phyloP scores from a whole-genome alignment of 2,113 vertebrate genomes.

The Neomonachus schauinslandi region DNA sequence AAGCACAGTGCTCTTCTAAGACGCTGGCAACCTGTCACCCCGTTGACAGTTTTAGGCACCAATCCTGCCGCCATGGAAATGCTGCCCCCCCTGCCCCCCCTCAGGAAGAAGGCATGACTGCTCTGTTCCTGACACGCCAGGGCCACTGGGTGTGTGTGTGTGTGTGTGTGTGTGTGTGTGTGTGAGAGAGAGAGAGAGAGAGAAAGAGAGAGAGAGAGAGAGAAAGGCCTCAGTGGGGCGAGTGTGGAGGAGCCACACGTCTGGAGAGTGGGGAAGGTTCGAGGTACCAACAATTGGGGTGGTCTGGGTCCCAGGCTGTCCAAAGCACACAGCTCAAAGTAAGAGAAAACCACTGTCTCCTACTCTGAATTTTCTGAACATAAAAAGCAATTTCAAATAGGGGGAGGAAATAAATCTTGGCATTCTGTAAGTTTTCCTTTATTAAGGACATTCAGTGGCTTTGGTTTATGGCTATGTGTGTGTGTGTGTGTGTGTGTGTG shows the following conservation, averaged over 20 bases:
- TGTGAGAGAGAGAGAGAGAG: too few species aligned
- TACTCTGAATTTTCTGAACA: conserved; percentile 21
- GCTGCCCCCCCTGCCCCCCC: too few species aligned
- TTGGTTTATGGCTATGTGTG: not conserved
- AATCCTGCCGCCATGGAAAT: not conserved
- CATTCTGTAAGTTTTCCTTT: not conserved
- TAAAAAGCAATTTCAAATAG: not conserved
- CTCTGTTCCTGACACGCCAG: not conserved
- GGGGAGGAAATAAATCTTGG: not conserved
- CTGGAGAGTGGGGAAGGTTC: fast-evolving
- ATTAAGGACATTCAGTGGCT: not conserved
- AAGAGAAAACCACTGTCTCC: not conserved
- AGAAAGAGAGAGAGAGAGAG: too few species aligned
- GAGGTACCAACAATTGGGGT: not conserved
- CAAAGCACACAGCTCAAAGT: not conserved
- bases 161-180: too few species aligned
- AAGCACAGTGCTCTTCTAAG: not conserved
- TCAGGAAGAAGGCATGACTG: not conserved
- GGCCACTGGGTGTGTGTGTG: not conserved
- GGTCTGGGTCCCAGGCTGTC: not conserved
- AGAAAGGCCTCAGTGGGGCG: not conserved
- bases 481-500: not conserved
- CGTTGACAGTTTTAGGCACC: not conserved
- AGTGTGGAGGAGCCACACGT: not conserved
- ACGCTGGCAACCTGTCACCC: not conserved